Base-by-base conservation (phyloP, 2,113 vertebrate genomes). In the Hylia prasina region DNA sequence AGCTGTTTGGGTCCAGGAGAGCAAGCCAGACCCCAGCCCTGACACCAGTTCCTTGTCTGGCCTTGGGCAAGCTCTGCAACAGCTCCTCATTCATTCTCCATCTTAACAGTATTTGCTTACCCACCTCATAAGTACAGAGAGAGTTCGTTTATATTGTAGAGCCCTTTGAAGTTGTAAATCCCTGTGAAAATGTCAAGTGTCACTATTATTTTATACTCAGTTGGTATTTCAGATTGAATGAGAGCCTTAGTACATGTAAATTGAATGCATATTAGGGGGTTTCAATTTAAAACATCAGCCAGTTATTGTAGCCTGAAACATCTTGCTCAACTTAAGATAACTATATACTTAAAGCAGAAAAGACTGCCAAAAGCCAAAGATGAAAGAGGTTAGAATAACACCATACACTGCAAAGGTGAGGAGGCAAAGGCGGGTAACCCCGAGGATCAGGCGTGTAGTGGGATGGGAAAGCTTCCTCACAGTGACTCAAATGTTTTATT, bases 341-440 rank as follows among this genome's bases (percentile, higher is more conserved):
- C 93, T 57, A 88, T 79, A 87, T 28, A 82, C 82, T 93, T 94
- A 95, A 90, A 95, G 90, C 77, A 90, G 94, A 78, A 91, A 96
- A 85, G 78, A 22, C 91, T 95, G 95, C 92, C 92, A 90, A 94
- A 94, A 96, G 90, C 94, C 91, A 95, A 39, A 97, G 97, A 96
- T 91, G 88, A 97, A 97, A 97, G 95, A 92, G 94, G 89, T 96
- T 95, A 96, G 89, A 96, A 96, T 94, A 97, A 96, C 94, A 96
- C 31, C 61, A 50, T 7, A 5, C 87, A 42, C 79, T 4, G 58
- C 94, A 94, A 78, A 97, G 94, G 94, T 96, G 96, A 97, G 96
- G 95, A 97, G 96, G 95, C 71, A 94, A 93, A 71, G 3, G 30
- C 1, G 68, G 86, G 75, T 86, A 90, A 93, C 93, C 84, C 85